Evolutionary conservation across 2,888 invertebrate genomes (phyloP), one percentile per base, ranked within the genome.

Genomic region (Pammene aurita): DNA sequence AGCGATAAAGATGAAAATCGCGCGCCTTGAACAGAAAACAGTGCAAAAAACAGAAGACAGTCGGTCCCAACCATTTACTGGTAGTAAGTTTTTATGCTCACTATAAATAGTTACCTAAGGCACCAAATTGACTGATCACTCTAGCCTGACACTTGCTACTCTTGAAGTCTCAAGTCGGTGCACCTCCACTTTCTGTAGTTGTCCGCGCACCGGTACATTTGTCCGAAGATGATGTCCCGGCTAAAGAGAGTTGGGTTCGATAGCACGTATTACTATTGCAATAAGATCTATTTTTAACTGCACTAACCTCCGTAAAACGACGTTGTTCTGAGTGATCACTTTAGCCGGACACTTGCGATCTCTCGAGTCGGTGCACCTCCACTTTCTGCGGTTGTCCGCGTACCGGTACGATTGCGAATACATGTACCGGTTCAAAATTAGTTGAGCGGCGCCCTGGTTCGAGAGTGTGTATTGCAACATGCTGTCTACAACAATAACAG

Each of bases 261-360:
- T 0, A 48, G 44, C 13, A n/a, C 4, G 16, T 50, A 50, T 18
- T 50, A 26, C 14, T 0, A 26, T 0, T 0, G 26, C 18, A 50
- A 13, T 26, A 50, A 26, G 26, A 13, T 52, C 0, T 13, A 52
- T 52, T n/a, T n/a, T 54, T 13, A 7, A 46, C 14, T n/a, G 34
- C 46, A 50, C 68, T 46, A 34, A 78, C 78, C 78, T 76, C 62
- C 75, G 72, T 1, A 75, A 11, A 16, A 78, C 77, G n/a, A 74
- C 55, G 55, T 77, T 72, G 11, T 72, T 73, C 34, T 68, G 71
- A 9, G 77, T 75, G 14, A 76, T 71, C 16, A 75, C 74, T 56
- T 73, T 74, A 2, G 78, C 78, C n/a, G 76, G 76, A 62, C 78
- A 78, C 34, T 73, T 72, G 26, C 56, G 67, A n/a, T 72, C 74